Percentiles rank a stretch among this genome's conserved stretches.
Conservation (phyloP, 2,113 vertebrate genomes). For the Eurystomus gularis region DNA sequence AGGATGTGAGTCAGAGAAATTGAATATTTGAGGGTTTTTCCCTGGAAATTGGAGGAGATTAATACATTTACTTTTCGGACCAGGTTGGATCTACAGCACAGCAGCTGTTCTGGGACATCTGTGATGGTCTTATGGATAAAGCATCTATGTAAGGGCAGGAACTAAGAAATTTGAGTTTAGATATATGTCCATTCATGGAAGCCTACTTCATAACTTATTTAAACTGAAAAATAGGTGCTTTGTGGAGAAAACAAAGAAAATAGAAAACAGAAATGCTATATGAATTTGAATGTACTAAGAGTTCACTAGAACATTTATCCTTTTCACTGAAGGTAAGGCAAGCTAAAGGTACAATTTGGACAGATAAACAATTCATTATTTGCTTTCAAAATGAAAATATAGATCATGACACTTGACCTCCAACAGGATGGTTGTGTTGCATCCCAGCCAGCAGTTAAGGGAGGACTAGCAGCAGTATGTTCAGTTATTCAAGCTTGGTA, state of each 20-base stretch:
- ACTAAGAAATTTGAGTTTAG: background rate
- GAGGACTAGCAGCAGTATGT: background rate
- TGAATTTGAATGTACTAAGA: background rate
- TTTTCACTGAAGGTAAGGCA: background rate
- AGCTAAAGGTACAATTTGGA: background rate
- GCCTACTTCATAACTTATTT: background rate
- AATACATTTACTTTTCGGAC: background rate
- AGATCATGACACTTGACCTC: background rate
- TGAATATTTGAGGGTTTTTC: background rate
- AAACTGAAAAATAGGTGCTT: background rate
- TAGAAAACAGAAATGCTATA: background rate
- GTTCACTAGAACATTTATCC: background rate
- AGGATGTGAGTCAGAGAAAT: background rate
- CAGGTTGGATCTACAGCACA: background rate
- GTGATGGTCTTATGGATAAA: background rate
- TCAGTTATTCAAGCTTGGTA: background rate
- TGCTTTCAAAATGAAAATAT: background rate
- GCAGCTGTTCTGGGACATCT: background rate
- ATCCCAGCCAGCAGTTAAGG: background rate
- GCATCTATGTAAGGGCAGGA: background rate
- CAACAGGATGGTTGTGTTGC: background rate
- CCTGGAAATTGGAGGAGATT: background rate
- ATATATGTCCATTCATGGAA: background rate
- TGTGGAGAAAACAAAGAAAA: background rate
- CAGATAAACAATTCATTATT: background rate